Percentiles rank a stretch among this genome's conserved stretches.
Evolutionary conservation across 2,797 vertebrate genomes (phyloP).

Genomic region (Corythornis leucogaster): DNA sequence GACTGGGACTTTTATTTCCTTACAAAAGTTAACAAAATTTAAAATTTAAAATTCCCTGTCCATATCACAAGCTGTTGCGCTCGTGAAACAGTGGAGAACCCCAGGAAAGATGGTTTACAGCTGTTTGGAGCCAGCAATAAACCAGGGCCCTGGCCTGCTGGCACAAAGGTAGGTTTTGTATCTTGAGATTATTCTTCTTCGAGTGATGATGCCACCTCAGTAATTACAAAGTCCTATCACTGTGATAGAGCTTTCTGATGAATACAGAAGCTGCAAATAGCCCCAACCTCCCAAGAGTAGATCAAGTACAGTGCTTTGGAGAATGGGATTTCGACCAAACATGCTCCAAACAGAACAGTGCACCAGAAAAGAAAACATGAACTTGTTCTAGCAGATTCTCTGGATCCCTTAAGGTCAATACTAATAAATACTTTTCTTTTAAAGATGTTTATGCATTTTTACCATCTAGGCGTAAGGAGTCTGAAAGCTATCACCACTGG

Average conservation of each 20-base stretch:
- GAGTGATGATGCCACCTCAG: background rate
- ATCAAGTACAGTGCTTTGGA: background rate
- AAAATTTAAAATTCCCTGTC: background rate
- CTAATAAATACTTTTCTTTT: background rate
- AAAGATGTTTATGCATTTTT: background rate
- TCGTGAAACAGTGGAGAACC: background rate
- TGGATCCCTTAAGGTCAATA: background rate
- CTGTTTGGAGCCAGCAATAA: background rate
- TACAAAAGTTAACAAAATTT: background rate
- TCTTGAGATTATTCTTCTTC: background rate
- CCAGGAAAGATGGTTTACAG: background rate
- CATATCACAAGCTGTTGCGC: fast-evolving
- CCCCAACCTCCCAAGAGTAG: background rate
- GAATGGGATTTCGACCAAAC: background rate
- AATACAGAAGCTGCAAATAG: background rate
- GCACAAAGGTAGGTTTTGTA: background rate
- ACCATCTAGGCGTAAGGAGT: background rate
- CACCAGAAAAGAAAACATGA: background rate
- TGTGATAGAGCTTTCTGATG: background rate
- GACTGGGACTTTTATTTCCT: background rate
- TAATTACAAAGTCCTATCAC: background rate
- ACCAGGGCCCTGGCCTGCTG: background rate
- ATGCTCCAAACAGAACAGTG: background rate
- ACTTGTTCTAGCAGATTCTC: background rate
- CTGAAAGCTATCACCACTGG: background rate